Evolutionary conservation across 2,797 vertebrate genomes (phyloP), one percentile per base, ranked within the genome.

Genomic region (Neostethus bicornis): DNA sequence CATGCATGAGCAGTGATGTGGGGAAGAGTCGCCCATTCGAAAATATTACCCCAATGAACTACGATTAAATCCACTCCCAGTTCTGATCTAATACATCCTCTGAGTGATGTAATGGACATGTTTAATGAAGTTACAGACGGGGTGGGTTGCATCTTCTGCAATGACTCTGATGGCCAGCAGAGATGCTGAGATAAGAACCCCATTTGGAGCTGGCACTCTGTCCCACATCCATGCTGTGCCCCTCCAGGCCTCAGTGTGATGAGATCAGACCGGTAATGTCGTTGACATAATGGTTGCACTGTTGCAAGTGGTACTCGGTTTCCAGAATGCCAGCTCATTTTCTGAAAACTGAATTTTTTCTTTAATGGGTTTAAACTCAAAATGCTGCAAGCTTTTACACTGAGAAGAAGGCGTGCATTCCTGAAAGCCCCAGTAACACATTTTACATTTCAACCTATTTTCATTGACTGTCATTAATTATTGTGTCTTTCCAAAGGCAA

Each of bases 101-200:
- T 5, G 45, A 85, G 75, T 84, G 83, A 85, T 87, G 85, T 88
- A 85, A 88, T 88, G 83, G 75, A 60, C 80, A 72, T 58, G 32
- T 83, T 73, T 86, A 88, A 88, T 82, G 73, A 84, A 77, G 81
- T 88, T 87, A 87, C 53, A 72, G 71, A 83, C 70, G 29, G 68
- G 66, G 58, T 70, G 75, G 17, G 55, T 67, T 64, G 69, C 73
- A 62, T 84, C 77, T 81, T 80, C 59, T 13, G 68, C 70, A 51
- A 51, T 11, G 47, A 79, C 70, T 78, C 63, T 49, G 65, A 80
- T 71, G 73, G 75, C 47, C 29, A 69, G 61, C 26, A 58, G 61
- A 84, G 80, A 81, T 81, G 56, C 77, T 38, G 66, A 76, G 85
- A 87, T 84, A 82, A 85, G 73, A 68, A 83, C 74, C 77, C 71